These are phyloP conservation scores for Aporophyla nigra DNA, from an alignment of 2,888 invertebrate genomes.

Conservation along the genomic window DNA sequence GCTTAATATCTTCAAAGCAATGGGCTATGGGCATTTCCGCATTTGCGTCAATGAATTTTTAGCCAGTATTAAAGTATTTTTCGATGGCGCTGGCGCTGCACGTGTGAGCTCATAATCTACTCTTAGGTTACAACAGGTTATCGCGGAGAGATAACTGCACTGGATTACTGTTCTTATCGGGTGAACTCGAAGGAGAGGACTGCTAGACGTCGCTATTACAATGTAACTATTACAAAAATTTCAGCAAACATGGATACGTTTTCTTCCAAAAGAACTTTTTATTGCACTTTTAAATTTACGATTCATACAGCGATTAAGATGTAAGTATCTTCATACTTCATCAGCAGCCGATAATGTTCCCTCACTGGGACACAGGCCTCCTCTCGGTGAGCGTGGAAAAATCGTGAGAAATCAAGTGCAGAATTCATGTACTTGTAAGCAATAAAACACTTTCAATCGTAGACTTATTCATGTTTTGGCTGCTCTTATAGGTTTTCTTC, in stretches of 20 bases:
- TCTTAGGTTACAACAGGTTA: conserved; percentile 25
- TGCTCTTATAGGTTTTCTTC: conserved; percentile 5
- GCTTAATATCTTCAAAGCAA: conserved; percentile 26
- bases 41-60: conserved; percentile 12
- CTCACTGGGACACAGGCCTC: too few species aligned
- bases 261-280: not conserved
- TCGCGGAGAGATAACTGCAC: conserved; percentile 35
- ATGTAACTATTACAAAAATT: not conserved
- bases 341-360: too few species aligned
- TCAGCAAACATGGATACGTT: not conserved
- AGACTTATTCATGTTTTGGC: conserved; percentile 16
- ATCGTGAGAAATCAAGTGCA: conserved; percentile 27
- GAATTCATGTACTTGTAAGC: conserved; percentile 28
- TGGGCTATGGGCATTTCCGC: conserved; percentile 7
- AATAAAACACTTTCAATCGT: conserved; percentile 37
- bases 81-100: conserved; percentile 23
- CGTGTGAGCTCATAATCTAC: conserved; percentile 27
- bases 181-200: not conserved
- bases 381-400: conserved; percentile 37
- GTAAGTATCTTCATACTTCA: too few species aligned
- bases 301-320: not conserved
- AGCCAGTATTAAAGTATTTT: conserved; percentile 26
- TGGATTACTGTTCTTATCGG: conserved; percentile 43
- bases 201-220: conserved; percentile 13
- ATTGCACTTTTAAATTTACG: not conserved